Evolutionary conservation across 2,888 invertebrate genomes (phyloP).

Genomic region (Stegophylla sp.): DNA sequence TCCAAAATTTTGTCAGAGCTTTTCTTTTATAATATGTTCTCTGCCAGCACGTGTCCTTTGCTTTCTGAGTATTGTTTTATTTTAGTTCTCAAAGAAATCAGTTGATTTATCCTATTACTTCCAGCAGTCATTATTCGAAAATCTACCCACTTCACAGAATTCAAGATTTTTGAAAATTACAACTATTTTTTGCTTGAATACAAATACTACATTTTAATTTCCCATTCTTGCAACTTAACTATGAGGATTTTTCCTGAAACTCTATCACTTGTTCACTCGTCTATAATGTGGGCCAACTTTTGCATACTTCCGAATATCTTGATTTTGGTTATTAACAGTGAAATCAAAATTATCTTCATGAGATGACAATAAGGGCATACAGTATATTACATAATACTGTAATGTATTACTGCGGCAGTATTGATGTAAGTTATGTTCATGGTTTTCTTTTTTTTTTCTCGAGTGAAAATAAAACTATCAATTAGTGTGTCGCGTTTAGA

Average conservation of each 20-base stretch:
- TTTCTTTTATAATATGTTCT: background rate
- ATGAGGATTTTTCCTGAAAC: constrained; percentile 3
- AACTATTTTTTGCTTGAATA: constrained; percentile 1
- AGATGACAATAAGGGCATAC: background rate
- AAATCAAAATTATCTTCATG: constrained; percentile 12
- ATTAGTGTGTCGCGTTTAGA: background rate
- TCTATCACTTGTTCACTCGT: constrained; percentile 12
- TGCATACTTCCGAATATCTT: background rate
- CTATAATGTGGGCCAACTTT: background rate
- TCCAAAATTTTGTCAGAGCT: background rate
- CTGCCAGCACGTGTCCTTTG: background rate
- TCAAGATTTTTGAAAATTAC: constrained; percentile 12
- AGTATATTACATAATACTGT: too few relatives aligned
- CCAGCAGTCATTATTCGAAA: constrained; percentile 15
- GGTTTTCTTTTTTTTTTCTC: too few relatives aligned
- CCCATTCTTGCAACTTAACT: background rate
- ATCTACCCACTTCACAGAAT: background rate
- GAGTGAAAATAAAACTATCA: too few relatives aligned
- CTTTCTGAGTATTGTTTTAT: background rate
- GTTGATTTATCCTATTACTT: background rate
- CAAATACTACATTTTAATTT: constrained; percentile 10
- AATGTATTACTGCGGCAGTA: too few relatives aligned
- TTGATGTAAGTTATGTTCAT: too few relatives aligned
- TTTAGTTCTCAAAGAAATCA: constrained; percentile 26
- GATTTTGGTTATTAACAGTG: background rate